A percentile compares a stretch with the other conserved stretches of the same genome.
These are phyloP conservation scores for Gulo gulo DNA, from an alignment of 2,113 vertebrate genomes.

Conservation along the genomic window DNA sequence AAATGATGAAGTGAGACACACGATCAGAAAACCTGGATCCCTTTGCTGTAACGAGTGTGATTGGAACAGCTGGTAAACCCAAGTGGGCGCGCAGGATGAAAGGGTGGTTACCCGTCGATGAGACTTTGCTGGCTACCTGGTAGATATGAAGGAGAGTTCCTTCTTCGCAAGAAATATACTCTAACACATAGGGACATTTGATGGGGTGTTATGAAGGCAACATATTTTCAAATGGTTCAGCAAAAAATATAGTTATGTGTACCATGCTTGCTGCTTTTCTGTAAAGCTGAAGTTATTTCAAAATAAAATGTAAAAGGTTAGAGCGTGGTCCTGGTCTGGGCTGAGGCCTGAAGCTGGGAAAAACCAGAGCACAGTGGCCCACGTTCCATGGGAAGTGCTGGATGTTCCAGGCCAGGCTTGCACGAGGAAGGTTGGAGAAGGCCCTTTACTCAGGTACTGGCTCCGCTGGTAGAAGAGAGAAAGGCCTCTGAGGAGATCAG, in stretches of 20 bases:
- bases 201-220: neutral
- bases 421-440: neutral
- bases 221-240: neutral
- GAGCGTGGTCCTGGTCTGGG: neutral
- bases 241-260: neutral
- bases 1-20: neutral
- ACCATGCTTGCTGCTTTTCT: neutral
- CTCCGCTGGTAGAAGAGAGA: neutral
- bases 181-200: neutral
- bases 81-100: neutral
- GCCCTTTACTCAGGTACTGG: neutral
- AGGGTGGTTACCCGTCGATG: accelerated
- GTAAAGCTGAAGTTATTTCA: neutral
- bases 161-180: neutral
- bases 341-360: neutral
- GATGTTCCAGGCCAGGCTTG: neutral
- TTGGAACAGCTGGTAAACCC: no score
- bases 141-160: neutral
- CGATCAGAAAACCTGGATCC: neutral
- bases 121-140: neutral
- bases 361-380: neutral
- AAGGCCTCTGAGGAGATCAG: neutral
- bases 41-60: neutral
- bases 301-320: neutral
- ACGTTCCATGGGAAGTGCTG: neutral